Conservation (phyloP, 2,113 vertebrate species). For the Syngnathus scovelli region DNA sequence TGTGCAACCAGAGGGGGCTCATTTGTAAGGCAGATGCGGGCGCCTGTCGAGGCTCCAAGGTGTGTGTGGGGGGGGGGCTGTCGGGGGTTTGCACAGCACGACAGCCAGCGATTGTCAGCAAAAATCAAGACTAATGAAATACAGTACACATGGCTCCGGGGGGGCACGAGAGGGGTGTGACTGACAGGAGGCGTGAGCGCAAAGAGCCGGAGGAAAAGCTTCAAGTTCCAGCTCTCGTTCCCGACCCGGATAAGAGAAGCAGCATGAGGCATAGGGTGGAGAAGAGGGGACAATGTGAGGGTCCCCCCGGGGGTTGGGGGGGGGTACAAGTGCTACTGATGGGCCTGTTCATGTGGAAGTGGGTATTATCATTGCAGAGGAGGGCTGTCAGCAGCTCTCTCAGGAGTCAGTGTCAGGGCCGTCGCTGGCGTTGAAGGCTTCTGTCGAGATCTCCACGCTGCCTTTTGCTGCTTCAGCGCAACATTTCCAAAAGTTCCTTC, state of each 20-base stretch:
- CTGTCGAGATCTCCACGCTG: slow-evolving; percentile 34
- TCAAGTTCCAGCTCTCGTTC: slow-evolving; percentile 31
- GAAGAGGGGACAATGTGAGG: slow-evolving; percentile 31
- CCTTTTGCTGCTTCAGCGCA: slow-evolving; percentile 35
- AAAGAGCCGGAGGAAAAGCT: slow-evolving; percentile 51
- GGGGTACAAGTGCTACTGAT: slow-evolving; percentile 56
- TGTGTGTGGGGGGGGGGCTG: too few species aligned
- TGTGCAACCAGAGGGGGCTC: slow-evolving; percentile 47
- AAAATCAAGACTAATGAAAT: slow-evolving; percentile 72
- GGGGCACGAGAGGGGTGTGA: slow-evolving; percentile 55
- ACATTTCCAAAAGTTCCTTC: slow-evolving; percentile 14
- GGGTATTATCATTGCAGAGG: slow-evolving; percentile 64
- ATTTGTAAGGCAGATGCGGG: slow-evolving; percentile 69
- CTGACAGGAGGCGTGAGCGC: slow-evolving; percentile 60
- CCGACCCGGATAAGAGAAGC: slow-evolving; percentile 41
- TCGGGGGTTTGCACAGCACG: slow-evolving; percentile 43
- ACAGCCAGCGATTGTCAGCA: slow-evolving; percentile 67
- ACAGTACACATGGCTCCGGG: slow-evolving; percentile 55
- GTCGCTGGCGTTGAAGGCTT: slow-evolving; percentile 47
- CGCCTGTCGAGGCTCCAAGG: slow-evolving; percentile 40
- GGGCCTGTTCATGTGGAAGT: slow-evolving; percentile 60
- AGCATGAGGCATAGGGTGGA: slow-evolving; percentile 33
- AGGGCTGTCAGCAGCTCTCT: slow-evolving; percentile 49
- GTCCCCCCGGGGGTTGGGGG: slow-evolving; percentile 59
- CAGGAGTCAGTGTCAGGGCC: slow-evolving; percentile 48